Evolutionary conservation across 2,113 vertebrate species (phyloP), one percentile per base, ranked within the genome.

Genomic region (Barnardius zonarius): DNA sequence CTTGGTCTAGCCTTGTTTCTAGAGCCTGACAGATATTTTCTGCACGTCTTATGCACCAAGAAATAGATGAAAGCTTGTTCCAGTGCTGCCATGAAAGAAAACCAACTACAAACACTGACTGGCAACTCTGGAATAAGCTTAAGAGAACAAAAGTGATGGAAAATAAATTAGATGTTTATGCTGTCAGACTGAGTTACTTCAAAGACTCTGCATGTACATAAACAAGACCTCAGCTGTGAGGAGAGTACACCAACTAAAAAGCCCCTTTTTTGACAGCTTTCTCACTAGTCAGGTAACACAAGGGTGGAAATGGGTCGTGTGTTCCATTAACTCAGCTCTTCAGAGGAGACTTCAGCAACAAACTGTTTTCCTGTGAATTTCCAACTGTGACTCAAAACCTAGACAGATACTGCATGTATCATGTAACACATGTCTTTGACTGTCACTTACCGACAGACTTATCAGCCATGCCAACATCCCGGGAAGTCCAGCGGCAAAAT

Each of bases 401-500:
- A 7, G 31, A 10, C 15, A n/a, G 61, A 3, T 13, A 20, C 2
- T 23, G 31, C 0, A 0, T 11, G 11, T 17, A 61, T 24, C 6
- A 59, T 15, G 19, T n/a, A 57, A n/a, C 9, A 20, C 55, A n/a
- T 64, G 41, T 3, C 55, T 30, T 49, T 6, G 44, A 43, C 43
- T 48, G 22, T 39, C 61, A 98, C 99, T 97, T 88, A 99, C 99
- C 99, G 1, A 99, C 99, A 95, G 99, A 99, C 95, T 99, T 99
- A 97, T 99, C 99, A 68, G 99, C 99, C 99, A 99, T 99, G 94
- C 99, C 99, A 4, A 99, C 99, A 74, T 99, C 99, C 79, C 99
- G 98, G 30, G 99, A 99, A 2, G 99, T 99, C 99, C 99, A 99
- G 93, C 99, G 99, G 95, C 99, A 99, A 97, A 99, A 99, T 17